phyloP scores from a whole-genome alignment of 2,888 invertebrate species.

The Allophyes oxyacanthae region DNA sequence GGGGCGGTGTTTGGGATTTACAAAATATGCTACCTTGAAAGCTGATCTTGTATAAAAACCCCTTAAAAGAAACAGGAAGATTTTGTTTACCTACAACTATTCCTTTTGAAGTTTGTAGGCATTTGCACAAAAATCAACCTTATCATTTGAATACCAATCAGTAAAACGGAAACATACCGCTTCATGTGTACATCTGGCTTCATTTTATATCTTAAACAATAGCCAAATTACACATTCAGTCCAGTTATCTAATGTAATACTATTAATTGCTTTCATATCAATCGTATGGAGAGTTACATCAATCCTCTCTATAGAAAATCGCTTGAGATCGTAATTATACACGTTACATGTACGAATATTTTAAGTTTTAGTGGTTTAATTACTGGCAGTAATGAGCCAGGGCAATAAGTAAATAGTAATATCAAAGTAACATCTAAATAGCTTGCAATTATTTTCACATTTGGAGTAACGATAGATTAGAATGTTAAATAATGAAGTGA shows the following conservation, averaged over 20 bases:
- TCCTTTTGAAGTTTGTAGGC: too few relatives aligned
- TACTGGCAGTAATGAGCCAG: conserved; percentile 24
- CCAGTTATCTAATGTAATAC: conserved; percentile 67
- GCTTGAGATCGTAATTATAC: conserved; percentile 41
- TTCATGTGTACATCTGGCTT: conserved; percentile 52
- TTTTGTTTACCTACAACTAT: too few relatives aligned
- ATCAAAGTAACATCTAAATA: conserved; percentile 7
- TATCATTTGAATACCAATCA: not conserved
- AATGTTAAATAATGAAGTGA: too few relatives aligned
- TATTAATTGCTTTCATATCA: conserved; percentile 68
- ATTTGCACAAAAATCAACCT: too few relatives aligned
- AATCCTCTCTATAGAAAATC: conserved; percentile 54
- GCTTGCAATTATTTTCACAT: conserved; percentile 39
- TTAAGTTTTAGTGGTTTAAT: conserved; percentile 29
- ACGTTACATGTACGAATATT: conserved; percentile 20
- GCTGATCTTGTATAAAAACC: too few relatives aligned
- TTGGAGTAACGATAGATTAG: conserved; percentile 1
- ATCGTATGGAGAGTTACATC: conserved; percentile 53
- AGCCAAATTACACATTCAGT: conserved; percentile 61
- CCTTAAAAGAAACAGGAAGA: too few relatives aligned
- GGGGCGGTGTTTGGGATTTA: too few relatives aligned
- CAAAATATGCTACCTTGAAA: too few relatives aligned
- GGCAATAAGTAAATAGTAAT: conserved; percentile 21
- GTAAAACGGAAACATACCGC: conserved; percentile 46
- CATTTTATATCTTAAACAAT: conserved; percentile 59